phyloP scores from a whole-genome alignment of 1,140 invertebrate genomes.

The Aphis gossypii region DNA sequence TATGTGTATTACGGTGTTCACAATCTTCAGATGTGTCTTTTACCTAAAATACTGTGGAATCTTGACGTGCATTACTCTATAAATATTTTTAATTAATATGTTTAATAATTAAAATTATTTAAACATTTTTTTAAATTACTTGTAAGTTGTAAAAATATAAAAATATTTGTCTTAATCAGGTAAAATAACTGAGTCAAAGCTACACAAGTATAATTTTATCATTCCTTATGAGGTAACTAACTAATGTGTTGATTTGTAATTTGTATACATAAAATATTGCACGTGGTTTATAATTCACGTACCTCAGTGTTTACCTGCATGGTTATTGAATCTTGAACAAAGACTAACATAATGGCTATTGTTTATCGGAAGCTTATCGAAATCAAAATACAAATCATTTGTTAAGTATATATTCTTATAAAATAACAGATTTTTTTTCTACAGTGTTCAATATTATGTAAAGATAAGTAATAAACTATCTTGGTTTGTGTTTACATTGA shows the following conservation, averaged over 20 bases:
- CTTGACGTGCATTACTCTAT: neutral
- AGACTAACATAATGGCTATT: neutral
- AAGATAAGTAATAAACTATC: neutral
- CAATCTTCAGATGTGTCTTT: neutral
- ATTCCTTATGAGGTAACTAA: neutral
- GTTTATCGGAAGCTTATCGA: neutral
- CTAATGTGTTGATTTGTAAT: neutral
- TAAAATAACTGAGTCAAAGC: neutral
- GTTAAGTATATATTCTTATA: neutral
- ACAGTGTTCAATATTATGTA: neutral
- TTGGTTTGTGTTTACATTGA: neutral
- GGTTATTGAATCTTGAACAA: neutral
- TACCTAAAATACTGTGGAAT: neutral
- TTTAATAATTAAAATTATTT: neutral
- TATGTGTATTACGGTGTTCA: neutral
- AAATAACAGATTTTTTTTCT: neutral
- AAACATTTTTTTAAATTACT: neutral
- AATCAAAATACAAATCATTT: neutral
- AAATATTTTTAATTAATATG: neutral
- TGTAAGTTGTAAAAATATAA: neutral
- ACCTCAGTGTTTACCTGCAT: neutral
- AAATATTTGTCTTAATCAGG: neutral
- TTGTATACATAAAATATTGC: neutral
- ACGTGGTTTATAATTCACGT: neutral
- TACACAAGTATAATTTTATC: neutral